These are phyloP conservation scores for Megalops atlanticus DNA, from an alignment of 2,113 vertebrate species.

Conservation along the genomic window DNA sequence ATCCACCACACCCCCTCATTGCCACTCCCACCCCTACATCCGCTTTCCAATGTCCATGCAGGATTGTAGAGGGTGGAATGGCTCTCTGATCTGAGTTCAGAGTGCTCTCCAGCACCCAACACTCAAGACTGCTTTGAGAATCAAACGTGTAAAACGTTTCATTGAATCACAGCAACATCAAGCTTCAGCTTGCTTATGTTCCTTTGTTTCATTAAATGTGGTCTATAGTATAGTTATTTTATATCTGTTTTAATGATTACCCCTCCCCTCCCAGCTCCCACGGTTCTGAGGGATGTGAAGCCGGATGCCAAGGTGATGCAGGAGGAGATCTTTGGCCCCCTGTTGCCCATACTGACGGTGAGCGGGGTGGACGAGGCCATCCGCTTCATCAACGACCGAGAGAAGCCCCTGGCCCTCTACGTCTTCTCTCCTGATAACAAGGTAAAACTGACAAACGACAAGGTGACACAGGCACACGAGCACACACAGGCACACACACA, in stretches of 20 bases:
- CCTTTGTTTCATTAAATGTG: too few relatives aligned
- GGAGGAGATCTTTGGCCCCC: constrained; percentile 93
- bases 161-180: too few relatives aligned
- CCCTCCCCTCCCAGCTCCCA: constrained; percentile 74
- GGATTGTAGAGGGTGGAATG: too few relatives aligned
- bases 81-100: too few relatives aligned
- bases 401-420: constrained; percentile 91
- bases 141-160: too few relatives aligned
- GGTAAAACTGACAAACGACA: too few relatives aligned
- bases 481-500: neutral
- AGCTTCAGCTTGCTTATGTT: too few relatives aligned
- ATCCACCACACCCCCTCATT: too few relatives aligned
- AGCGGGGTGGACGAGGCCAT: constrained; percentile 80
- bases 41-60: too few relatives aligned
- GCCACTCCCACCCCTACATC: too few relatives aligned
- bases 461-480: neutral
- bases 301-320: constrained; percentile 87
- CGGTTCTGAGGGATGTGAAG: constrained; percentile 79
- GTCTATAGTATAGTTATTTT: neutral
- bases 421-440: constrained; percentile 79
- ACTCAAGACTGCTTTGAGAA: too few relatives aligned
- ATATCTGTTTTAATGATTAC: neutral
- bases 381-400: constrained; percentile 82
- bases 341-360: constrained; percentile 83
- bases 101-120: too few relatives aligned